These are phyloP conservation scores for Sapajus apella DNA, from an alignment of 2,113 vertebrate species.

Conservation along the genomic window DNA sequence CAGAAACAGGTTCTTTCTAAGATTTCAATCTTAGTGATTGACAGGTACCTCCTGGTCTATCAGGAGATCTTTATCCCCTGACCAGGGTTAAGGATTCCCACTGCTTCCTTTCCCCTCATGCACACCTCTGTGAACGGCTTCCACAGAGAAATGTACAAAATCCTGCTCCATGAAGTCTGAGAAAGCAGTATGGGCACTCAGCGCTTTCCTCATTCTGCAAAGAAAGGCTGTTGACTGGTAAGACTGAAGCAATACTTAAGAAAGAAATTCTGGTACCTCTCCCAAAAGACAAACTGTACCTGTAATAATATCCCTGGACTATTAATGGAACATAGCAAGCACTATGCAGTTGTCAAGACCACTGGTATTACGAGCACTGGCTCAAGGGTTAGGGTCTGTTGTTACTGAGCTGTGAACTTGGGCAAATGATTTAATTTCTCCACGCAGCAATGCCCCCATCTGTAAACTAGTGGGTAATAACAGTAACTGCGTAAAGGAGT, in stretches of 20 bases:
- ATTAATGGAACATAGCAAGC: neutral
- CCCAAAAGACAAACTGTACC: neutral
- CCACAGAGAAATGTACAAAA: neutral
- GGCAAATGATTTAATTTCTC: slow-evolving; percentile 23
- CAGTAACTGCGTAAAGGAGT: neutral
- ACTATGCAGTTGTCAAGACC: neutral
- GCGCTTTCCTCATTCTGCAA: neutral
- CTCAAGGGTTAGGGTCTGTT: neutral
- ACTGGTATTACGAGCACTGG: neutral
- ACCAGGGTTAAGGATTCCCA: neutral
- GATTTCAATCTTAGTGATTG: neutral
- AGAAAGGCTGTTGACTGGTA: neutral
- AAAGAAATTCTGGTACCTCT: neutral
- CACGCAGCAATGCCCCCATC: neutral
- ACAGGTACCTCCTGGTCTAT: neutral
- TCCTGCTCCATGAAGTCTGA: neutral
- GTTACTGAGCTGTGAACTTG: neutral
- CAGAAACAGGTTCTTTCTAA: neutral
- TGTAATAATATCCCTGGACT: neutral
- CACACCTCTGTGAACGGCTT: neutral
- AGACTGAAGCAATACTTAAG: neutral
- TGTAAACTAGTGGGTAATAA: slow-evolving; percentile 3
- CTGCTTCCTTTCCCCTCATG: neutral
- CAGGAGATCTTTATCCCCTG: neutral
- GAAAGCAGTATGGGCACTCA: neutral